Evolutionary conservation across 2,113 vertebrate genomes (phyloP).

Genomic region (Aegotheles bennettii): DNA sequence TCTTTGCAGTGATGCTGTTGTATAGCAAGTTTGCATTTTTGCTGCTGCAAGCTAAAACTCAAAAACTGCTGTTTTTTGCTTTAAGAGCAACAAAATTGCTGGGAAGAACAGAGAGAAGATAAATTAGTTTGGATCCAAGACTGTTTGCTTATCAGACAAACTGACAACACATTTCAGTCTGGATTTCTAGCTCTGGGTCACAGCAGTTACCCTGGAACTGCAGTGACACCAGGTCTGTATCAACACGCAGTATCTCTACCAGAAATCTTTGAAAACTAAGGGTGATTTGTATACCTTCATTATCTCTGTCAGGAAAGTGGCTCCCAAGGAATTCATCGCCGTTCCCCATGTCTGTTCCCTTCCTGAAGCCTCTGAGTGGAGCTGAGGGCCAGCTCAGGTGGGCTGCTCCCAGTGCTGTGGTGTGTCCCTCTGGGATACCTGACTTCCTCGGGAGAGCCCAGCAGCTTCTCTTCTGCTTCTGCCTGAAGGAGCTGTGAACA

Average conservation of each 20-base stretch:
- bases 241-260: neutral
- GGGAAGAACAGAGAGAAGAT: neutral
- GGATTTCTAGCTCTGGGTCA: neutral
- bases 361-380: neutral
- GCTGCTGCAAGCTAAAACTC: neutral
- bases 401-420: neutral
- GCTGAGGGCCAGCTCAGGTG: neutral
- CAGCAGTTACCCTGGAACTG: neutral
- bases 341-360: neutral
- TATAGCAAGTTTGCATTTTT: neutral
- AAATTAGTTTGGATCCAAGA: neutral
- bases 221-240: neutral
- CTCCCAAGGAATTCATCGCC: neutral
- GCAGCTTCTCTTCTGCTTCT: neutral
- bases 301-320: neutral
- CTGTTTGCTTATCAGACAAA: neutral
- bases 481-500: neutral
- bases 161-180: too few relatives aligned
- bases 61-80: neutral
- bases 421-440: neutral
- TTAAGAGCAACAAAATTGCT: neutral
- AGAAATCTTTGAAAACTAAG: neutral
- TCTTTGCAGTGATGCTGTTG: neutral
- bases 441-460: neutral
- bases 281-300: neutral